These are phyloP conservation scores for Tuta absoluta DNA, from an alignment of 2,888 invertebrate genomes.

Conservation along the genomic window DNA sequence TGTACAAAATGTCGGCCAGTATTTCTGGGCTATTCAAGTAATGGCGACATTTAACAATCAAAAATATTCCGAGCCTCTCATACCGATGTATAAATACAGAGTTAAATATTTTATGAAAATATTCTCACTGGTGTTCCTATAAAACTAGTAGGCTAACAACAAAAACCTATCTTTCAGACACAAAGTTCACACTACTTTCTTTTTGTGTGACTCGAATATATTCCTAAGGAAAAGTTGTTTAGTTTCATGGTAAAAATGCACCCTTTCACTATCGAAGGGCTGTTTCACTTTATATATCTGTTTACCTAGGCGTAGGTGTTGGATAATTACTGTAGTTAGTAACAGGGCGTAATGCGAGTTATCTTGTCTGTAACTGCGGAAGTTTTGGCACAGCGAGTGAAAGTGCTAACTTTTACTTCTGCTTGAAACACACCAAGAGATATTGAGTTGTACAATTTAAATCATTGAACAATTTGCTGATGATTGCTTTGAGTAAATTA, in stretches of 20 bases:
- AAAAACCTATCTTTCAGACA: too few species aligned
- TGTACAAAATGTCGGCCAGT: neutral
- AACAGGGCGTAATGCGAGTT: neutral
- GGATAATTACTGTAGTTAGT: neutral
- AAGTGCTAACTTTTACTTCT: neutral
- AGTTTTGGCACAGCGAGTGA: neutral
- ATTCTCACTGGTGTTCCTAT: too few species aligned
- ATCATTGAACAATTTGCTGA: too few species aligned
- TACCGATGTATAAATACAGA: neutral
- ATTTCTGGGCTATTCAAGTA: neutral
- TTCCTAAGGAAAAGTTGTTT: too few species aligned
- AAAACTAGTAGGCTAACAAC: too few species aligned
- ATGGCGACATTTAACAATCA: neutral
- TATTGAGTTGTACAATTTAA: too few species aligned
- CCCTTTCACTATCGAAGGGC: too few species aligned
- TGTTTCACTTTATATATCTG: neutral
- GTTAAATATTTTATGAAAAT: too few species aligned
- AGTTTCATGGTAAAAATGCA: too few species aligned
- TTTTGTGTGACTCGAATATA: too few species aligned
- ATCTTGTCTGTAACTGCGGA: neutral
- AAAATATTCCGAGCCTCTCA: neutral
- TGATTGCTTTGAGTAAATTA: too few species aligned
- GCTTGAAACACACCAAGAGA: neutral
- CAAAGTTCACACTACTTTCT: too few species aligned
- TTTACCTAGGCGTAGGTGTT: neutral